Conservation (phyloP, 2,113 vertebrate species). For the Agelaius tricolor region DNA sequence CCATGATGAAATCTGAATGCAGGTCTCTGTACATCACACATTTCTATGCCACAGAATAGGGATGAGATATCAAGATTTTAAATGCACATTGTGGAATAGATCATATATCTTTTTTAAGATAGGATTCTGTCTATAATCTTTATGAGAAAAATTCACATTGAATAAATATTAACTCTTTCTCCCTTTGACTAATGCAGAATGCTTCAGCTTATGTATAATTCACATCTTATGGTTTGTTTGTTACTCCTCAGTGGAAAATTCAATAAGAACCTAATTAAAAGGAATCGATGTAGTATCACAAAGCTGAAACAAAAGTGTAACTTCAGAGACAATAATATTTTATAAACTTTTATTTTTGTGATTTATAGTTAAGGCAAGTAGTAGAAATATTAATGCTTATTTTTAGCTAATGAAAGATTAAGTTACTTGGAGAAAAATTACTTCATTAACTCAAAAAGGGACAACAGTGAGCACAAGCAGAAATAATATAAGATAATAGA, state of each 20-base stretch:
- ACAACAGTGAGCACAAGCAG: not conserved
- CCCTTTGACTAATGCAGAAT: not conserved
- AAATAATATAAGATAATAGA: not conserved
- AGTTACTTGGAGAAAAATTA: not conserved
- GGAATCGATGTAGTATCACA: not conserved
- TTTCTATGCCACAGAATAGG: not conserved
- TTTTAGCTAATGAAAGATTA: not conserved
- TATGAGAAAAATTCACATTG: not conserved
- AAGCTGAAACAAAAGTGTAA: constrained; percentile 17
- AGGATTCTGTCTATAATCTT: not conserved
- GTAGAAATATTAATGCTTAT: not conserved
- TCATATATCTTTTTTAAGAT: not conserved
- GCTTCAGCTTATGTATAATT: not conserved
- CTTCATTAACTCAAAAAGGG: not conserved
- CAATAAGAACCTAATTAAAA: constrained; percentile 53
- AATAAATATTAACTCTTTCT: not conserved
- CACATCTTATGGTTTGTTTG: not conserved
- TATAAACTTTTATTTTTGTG: not conserved
- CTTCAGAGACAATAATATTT: not conserved
- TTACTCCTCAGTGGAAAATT: constrained; percentile 21
- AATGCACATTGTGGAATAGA: not conserved
- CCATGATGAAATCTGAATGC: not conserved
- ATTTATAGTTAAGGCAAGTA: constrained; percentile 3
- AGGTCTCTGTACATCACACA: rapidly evolving
- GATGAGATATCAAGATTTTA: not conserved